Percentiles rank a stretch among this genome's conserved stretches.
These are phyloP conservation scores for Nomada fabriciana DNA, from an alignment of 2,888 invertebrate species.

Conservation along the genomic window DNA sequence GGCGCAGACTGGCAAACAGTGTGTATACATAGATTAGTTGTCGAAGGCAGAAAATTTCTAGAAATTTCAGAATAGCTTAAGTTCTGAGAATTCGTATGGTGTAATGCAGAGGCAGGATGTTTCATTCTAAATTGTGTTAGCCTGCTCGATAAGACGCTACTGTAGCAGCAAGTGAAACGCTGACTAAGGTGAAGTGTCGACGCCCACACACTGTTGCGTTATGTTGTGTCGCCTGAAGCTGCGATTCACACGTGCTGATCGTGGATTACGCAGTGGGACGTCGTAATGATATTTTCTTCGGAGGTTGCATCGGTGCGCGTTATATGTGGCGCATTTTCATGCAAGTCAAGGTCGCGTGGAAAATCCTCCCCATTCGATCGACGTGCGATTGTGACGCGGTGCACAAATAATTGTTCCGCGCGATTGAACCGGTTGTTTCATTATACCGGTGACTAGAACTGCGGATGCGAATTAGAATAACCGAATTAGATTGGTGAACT, in stretches of 20 bases:
- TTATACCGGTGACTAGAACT: no score
- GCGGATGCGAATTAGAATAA: no score
- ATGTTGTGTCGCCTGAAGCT: constrained; percentile 10
- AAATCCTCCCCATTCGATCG: background rate
- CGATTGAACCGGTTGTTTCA: no score
- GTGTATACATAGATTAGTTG: no score
- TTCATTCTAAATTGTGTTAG: background rate
- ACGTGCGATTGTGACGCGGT: no score
- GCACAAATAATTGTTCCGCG: no score
- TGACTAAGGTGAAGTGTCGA: constrained; percentile 19
- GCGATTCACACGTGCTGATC: constrained; percentile 50
- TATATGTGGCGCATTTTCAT: no score
- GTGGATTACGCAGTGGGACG: constrained; percentile 23
- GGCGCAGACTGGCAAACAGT: no score
- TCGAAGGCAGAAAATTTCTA: no score
- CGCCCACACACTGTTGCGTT: constrained; percentile 50
- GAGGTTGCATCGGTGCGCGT: constrained; percentile 9
- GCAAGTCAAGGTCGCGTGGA: no score
- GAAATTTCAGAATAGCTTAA: background rate
- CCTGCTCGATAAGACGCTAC: background rate
- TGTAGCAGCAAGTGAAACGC: background rate
- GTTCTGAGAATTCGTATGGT: no score
- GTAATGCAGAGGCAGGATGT: background rate
- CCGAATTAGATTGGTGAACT: no score
- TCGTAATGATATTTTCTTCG: constrained; percentile 8